Evolutionary conservation across 2,888 invertebrate genomes (phyloP), one percentile per base, ranked within the genome.

Genomic region (Drosophila formosana): DNA sequence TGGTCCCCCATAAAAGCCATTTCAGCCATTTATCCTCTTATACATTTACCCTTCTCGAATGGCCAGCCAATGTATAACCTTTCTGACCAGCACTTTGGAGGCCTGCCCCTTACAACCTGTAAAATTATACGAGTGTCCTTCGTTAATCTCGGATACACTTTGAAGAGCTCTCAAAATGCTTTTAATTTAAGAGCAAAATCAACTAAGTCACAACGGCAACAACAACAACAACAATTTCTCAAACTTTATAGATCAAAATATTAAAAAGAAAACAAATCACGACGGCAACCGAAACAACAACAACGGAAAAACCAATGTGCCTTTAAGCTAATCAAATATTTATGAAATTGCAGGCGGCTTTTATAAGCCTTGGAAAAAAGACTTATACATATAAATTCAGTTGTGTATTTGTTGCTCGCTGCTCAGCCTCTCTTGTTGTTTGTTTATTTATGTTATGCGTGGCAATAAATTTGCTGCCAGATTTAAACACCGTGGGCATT

Each of bases 241-340:
- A 6, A 58, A 56, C 46, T 65, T 70, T 52, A 65, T 64, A 53
- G 45, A 71, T 50, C 23, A 37, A 56, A 64, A 62, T 49, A 51
- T 52, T 34, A 39, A 58, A 58, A 34, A 18, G n/a, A 62, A 58
- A 41, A 13, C 37, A 39, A 51, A 63, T 55, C 63, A 49, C 55
- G 5, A 47, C 55, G 41, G 25, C 23, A 52, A 23, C 39, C 46
- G 23, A 25, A 50, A 28, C 9, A 46, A 13, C 23, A 61, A 32
- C 23, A 49, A 13, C 18, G 37, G 43, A 43, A 25, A n/a, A 60
- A 23, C 32, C 52, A 49, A 60, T 65, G 56, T 66, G 69, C 69
- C 77, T 75, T 82, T 65, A 78, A 80, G 85, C 78, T 72, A 70
- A 79, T 82, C 56, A 82, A 82, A 85, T 82, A 82, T 82, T 82